phyloP scores from a whole-genome alignment of 2,113 vertebrate species.

The Mola mola region DNA sequence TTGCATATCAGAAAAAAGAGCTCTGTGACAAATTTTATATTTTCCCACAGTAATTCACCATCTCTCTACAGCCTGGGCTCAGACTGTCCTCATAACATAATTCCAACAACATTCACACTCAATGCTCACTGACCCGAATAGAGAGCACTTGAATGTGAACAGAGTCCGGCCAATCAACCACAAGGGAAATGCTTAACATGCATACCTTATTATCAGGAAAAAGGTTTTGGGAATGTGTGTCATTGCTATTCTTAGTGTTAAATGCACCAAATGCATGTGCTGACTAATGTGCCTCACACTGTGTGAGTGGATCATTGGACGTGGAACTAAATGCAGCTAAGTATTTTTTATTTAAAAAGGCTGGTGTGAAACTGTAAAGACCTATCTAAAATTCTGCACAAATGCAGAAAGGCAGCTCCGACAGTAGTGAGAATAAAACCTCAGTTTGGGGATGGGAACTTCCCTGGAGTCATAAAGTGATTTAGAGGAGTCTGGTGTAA shows the following conservation, averaged over 20 bases:
- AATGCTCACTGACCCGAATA: constrained; percentile 80
- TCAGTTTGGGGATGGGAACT: constrained; percentile 19
- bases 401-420: background rate
- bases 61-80: constrained; percentile 36
- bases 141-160: constrained; percentile 67
- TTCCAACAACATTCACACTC: constrained; percentile 47
- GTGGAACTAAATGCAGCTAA: background rate
- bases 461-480: constrained; percentile 52
- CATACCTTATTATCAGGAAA: constrained; percentile 67
- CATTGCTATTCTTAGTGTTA: constrained; percentile 66
- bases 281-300: constrained; percentile 30
- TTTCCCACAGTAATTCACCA: constrained; percentile 22
- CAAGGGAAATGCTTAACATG: constrained; percentile 62
- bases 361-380: background rate
- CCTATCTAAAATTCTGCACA: no score
- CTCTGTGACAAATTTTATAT: constrained; percentile 21
- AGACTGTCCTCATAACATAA: constrained; percentile 35
- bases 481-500: constrained; percentile 24
- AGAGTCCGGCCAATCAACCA: constrained; percentile 61
- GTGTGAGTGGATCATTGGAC: constrained; percentile 31
- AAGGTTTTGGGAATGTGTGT: constrained; percentile 65
- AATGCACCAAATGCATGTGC: constrained; percentile 20
- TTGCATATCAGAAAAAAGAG: no score
- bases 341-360: constrained; percentile 8
- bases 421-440: constrained; percentile 1